Conservation (phyloP, 2,113 vertebrate species). For the Strix uralensis region DNA sequence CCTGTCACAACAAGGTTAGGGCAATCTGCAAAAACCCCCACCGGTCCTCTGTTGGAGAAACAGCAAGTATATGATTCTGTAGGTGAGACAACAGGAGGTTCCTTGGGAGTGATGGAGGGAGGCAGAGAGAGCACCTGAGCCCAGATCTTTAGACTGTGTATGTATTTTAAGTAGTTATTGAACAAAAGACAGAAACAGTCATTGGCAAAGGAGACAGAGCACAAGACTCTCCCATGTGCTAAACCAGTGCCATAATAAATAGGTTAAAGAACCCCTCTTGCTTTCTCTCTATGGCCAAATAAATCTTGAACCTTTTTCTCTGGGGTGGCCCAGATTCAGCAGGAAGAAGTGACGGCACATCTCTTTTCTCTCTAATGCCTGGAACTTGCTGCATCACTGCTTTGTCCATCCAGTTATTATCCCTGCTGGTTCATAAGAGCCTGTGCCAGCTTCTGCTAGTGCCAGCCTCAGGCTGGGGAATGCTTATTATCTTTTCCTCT, state of each 20-base stretch:
- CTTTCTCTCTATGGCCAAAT: neutral
- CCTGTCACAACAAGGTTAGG: neutral
- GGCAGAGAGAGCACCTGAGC: neutral
- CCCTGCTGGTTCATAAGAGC: neutral
- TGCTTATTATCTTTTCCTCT: neutral
- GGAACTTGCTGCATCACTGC: neutral
- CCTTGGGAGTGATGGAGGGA: neutral
- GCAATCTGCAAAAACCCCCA: neutral
- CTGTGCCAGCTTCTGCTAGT: neutral
- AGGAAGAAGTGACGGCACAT: neutral
- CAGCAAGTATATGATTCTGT: neutral
- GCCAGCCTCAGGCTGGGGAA: neutral
- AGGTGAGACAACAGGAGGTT: neutral
- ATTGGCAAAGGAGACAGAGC: neutral
- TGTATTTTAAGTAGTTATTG: neutral
- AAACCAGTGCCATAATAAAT: neutral
- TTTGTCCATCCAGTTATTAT: neutral
- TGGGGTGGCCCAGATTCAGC: neutral
- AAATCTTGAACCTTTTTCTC: neutral
- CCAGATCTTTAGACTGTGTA: neutral
- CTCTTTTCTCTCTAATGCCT: neutral
- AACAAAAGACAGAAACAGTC: neutral
- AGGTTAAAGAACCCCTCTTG: neutral
- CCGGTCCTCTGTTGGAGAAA: neutral
- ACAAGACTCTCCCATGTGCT: neutral